Evolutionary conservation across 2,113 vertebrate genomes (phyloP).

Genomic region (Canis aureus): DNA sequence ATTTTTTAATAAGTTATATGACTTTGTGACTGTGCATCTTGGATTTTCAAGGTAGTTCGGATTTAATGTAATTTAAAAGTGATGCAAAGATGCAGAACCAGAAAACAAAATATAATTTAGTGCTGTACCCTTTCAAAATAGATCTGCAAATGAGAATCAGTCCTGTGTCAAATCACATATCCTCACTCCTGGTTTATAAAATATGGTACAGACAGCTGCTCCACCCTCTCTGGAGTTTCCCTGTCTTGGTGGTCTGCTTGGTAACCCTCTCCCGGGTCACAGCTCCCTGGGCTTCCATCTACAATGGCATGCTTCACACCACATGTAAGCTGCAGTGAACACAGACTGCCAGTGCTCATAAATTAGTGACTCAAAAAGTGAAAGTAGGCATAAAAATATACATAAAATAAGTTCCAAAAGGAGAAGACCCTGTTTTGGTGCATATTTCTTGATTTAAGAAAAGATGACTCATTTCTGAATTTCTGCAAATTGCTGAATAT

Average conservation of each 20-base stretch:
- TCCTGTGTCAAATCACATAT: not conserved
- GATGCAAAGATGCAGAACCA: slow-evolving; percentile 21
- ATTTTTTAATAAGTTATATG: not conserved
- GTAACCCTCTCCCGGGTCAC: rapidly evolving
- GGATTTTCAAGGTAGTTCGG: slow-evolving; percentile 33
- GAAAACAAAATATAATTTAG: slow-evolving; percentile 3
- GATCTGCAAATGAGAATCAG: slow-evolving; percentile 31
- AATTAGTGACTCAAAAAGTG: not conserved
- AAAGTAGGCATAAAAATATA: not conserved
- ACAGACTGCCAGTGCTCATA: not conserved
- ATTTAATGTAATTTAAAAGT: slow-evolving; percentile 45
- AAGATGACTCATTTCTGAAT: slow-evolving; percentile 6
- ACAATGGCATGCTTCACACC: not conserved
- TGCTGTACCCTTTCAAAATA: not conserved
- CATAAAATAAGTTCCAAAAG: not conserved
- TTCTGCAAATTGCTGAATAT: not conserved
- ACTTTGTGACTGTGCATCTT: not conserved
- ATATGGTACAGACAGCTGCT: not conserved
- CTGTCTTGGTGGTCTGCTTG: not conserved
- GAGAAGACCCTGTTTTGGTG: not conserved
- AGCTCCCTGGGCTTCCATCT: not conserved
- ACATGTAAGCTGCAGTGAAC: not conserved
- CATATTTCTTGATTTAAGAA: not conserved
- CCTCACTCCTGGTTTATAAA: not conserved
- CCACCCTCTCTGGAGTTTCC: not conserved